Evolutionary conservation across 2,888 invertebrate genomes (phyloP), one percentile per base, ranked within the genome.

Genomic region (Drosophila mayaguana): DNA sequence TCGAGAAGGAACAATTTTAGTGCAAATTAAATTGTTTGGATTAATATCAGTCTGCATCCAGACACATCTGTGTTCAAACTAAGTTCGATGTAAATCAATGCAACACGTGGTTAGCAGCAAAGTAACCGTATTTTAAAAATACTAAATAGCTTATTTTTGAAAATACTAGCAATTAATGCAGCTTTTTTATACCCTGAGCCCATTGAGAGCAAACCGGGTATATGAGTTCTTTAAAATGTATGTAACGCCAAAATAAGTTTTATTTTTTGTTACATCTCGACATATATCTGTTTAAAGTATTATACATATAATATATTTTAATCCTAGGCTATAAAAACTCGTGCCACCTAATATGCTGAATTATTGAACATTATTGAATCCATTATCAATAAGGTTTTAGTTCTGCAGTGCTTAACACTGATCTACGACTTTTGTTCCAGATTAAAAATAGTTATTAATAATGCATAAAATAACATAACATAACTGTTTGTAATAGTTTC

Each of bases 61-160:
- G 9, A 32, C 32, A 50, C 32, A 32, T 7, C 32, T 12, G 32
- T 18, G 32, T 28, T 50, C 48, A 50, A 50, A 18, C 48, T 32
- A 18, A 18, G 32, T 32, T 32, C 12, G 48, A 50, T 32, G 32
- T 50, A 32, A 32, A 18, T 18, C 48, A 32, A 50, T 32, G 28
- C 48, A 50, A 50, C 48, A 50, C 48, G 48, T 50, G 48, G 48
- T 4, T 12, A 12, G 7, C 3, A 11, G n/a, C 48, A 50, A 50
- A 50, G 48, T 50, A 32, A 32, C 48, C 32, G 48, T 50, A 50
- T 50, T 50, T 50, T 18, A 18, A 50, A 50, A 32, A 50, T 50
- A 50, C 48, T 50, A 25, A 46, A 46, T n/a, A 25, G 16, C 5
- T 50, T 50, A 3, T 7, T n/a, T n/a, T n/a, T 32, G 3, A 48